Base-by-base conservation (phyloP, 1,140 invertebrate genomes). In the Drosophila hydei region DNA sequence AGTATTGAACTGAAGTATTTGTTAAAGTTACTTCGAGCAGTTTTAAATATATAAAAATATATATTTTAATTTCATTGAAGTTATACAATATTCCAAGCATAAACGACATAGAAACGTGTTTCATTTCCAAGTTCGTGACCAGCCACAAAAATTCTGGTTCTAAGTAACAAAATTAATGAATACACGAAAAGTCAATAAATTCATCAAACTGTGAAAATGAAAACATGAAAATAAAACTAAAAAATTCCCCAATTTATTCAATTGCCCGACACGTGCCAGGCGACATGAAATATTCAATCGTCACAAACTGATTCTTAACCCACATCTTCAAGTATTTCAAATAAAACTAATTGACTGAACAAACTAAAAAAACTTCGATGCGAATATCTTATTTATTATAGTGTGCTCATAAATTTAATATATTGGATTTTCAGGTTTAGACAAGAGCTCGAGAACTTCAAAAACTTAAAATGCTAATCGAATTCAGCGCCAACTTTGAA, bases 381-480 rank as follows among this genome's bases (percentile, higher is more conserved):
- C 27, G 36, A 40, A 40, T 40, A 40, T 40, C 16, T 16, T 16
- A 23, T 2, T n/a, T 23, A 23, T 5, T 23, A n/a, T 4, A n/a
- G 18, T 19, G 8, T 11, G 18, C 9, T 23, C 11, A 38, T 23
- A 54, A 38, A 38, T 23, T 47, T n/a, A 0, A 21, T 18, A 38
- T n/a, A 21, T 23, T 25, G 36, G 12, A 3, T 42, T 25, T 18
- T 27, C 14, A 16, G 9, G n/a, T 54, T 54, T 14, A 8, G 18
- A 33, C 48, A 18, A 51, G 25, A 21, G 11, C 6, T 25, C 47
- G n/a, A n/a, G 25, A 25, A 38, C 12, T 33, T 2, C 11, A 23
- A 33, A 23, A 33, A 11, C 21, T 47, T 1, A 4, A 40, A 47
- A 71, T 71, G 68, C 61, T 71, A 72, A 72, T 67, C 47, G 40